Evolutionary conservation across 2,797 vertebrate genomes (phyloP).

Genomic region (Steatocranus sp.): DNA sequence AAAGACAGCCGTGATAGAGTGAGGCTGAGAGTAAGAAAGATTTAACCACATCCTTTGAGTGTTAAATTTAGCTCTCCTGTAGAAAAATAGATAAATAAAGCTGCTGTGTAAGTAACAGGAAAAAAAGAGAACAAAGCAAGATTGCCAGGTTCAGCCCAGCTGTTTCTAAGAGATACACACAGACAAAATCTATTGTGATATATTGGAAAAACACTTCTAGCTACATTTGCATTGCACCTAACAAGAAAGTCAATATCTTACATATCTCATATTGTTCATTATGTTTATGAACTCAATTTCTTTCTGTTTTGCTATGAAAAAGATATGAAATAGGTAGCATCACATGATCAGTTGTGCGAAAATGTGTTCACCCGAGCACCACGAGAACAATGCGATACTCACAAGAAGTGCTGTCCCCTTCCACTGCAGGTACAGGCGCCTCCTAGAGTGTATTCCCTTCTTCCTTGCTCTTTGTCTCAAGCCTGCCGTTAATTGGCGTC

Average conservation of each 20-base stretch:
- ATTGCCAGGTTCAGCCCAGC: slow-evolving; percentile 19
- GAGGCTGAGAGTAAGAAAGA: background rate
- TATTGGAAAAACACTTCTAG: background rate
- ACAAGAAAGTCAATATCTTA: slow-evolving; percentile 1
- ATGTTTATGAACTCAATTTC: background rate
- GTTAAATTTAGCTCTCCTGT: slow-evolving; percentile 22
- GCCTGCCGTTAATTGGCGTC: slow-evolving; percentile 21
- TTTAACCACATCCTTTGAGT: background rate
- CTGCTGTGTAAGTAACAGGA: background rate
- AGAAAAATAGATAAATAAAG: background rate
- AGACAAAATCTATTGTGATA: background rate
- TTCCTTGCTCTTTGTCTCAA: slow-evolving; percentile 29
- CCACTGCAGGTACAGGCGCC: slow-evolving; percentile 31
- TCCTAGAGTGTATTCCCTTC: slow-evolving; percentile 18
- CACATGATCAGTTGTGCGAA: background rate
- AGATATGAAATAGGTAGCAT: background rate
- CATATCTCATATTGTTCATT: background rate
- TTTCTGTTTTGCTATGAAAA: background rate
- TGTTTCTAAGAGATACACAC: background rate
- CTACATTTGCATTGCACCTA: background rate
- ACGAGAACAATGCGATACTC: slow-evolving; percentile 63
- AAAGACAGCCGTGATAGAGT: background rate
- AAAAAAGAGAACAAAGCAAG: background rate
- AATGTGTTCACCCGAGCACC: background rate
- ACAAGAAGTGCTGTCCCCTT: slow-evolving; percentile 54